phyloP scores from a whole-genome alignment of 2,797 vertebrate genomes.

The Periophthalmus magnuspinnatus region DNA sequence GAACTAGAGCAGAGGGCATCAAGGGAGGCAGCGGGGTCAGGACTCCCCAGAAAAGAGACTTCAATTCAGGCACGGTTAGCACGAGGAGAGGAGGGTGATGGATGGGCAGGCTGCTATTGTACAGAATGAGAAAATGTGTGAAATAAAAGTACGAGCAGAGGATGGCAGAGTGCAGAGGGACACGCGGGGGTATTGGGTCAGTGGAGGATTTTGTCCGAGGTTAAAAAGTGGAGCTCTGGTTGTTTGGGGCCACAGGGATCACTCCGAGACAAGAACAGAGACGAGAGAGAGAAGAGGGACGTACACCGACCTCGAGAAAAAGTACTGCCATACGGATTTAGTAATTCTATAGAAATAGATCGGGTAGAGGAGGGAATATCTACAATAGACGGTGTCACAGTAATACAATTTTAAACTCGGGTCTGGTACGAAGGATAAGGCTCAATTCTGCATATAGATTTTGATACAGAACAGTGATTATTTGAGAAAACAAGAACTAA shows the following conservation, averaged over 20 bases:
- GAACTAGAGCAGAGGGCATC: not conserved
- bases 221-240: slow-evolving; percentile 40
- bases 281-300: not conserved
- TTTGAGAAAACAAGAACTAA: too few relatives aligned
- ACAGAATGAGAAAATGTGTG: slow-evolving; percentile 52
- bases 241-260: slow-evolving; percentile 42
- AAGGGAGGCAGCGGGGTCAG: slow-evolving; percentile 31
- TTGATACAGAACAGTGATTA: too few relatives aligned
- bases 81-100: slow-evolving; percentile 44
- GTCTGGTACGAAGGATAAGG: too few relatives aligned
- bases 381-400: too few relatives aligned
- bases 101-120: slow-evolving; percentile 50
- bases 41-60: slow-evolving; percentile 27
- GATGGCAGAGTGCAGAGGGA: slow-evolving; percentile 3
- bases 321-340: not conserved
- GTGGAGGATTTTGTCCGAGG: slow-evolving; percentile 47
- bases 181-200: slow-evolving; percentile 34
- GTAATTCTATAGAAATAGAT: not conserved
- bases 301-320: not conserved
- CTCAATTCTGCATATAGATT: too few relatives aligned
- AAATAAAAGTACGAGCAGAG: slow-evolving; percentile 31
- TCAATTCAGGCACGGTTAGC: slow-evolving; percentile 42
- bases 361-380: not conserved
- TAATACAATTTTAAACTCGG: too few relatives aligned
- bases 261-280: slow-evolving; percentile 25